Percentiles rank a stretch among this genome's conserved stretches.
These are phyloP conservation scores for Erpobdella octoculata DNA, from an alignment of 2,888 invertebrate genomes.

Conservation along the genomic window DNA sequence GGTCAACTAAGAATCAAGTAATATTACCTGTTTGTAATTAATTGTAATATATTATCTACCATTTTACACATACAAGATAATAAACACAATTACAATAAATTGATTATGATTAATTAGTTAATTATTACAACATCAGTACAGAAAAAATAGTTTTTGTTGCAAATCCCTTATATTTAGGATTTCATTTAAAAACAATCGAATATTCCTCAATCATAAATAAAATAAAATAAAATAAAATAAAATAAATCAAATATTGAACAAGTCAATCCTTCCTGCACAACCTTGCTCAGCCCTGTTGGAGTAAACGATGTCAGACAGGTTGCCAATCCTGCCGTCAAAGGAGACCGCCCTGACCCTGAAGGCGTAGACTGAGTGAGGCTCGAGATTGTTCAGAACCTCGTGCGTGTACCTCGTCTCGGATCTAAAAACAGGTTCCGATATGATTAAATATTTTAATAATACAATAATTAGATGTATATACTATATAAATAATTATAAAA, in stretches of 20 bases:
- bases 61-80: constrained; percentile 3
- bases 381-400: constrained; percentile 43
- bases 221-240: background rate
- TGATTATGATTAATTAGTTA: background rate
- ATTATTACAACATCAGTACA: too few relatives aligned
- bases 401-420: constrained; percentile 45
- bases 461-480: too few relatives aligned
- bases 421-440: too few relatives aligned
- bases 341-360: constrained; percentile 46
- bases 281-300: constrained; percentile 25
- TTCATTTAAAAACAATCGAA: too few relatives aligned
- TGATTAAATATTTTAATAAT: too few relatives aligned
- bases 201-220: too few relatives aligned
- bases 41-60: too few relatives aligned
- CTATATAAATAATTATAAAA: too few relatives aligned
- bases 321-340: constrained; percentile 46
- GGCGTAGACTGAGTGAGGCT: constrained; percentile 43
- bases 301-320: constrained; percentile 42
- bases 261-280: background rate
- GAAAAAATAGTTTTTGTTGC: too few relatives aligned
- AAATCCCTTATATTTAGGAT: too few relatives aligned
- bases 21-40: too few relatives aligned
- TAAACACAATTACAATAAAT: background rate
- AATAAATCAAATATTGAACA: background rate
- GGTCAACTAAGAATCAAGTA: too few relatives aligned